A percentile compares a stretch with the other conserved stretches of the same genome.
Conservation (phyloP, 2,797 vertebrate species). For the Xenentodon cancila region DNA sequence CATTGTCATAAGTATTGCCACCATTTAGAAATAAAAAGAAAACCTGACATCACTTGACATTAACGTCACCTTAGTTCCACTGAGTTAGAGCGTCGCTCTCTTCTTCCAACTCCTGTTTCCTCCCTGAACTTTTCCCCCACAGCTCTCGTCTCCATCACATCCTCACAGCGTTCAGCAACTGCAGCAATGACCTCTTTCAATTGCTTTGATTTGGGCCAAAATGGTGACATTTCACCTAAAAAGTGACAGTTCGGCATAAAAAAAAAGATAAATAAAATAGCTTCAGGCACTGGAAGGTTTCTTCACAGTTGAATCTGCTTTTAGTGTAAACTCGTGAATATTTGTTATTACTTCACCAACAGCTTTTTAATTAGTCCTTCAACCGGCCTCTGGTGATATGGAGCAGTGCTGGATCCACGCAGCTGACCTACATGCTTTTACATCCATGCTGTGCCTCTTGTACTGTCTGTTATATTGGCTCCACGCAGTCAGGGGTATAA, state of each 20-base stretch:
- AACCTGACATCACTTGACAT: conserved; percentile 24
- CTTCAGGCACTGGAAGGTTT: not conserved
- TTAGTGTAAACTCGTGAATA: not conserved
- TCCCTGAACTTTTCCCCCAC: conserved; percentile 14
- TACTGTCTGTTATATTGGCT: not conserved
- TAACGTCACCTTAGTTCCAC: conserved; percentile 20
- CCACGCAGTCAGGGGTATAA: not conserved
- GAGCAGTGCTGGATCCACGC: not conserved
- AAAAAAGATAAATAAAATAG: not conserved
- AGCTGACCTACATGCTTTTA: conserved; percentile 35
- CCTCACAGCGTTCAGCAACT: conserved; percentile 30
- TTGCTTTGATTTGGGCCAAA: conserved; percentile 42
- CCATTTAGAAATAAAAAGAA: conserved; percentile 10
- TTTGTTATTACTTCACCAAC: no score
- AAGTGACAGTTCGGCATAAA: conserved; percentile 17
- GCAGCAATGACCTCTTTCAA: conserved; percentile 60
- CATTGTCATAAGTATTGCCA: conserved; percentile 2
- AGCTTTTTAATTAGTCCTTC: not conserved
- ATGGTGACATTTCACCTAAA: conserved; percentile 40
- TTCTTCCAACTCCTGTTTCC: conserved; percentile 12
- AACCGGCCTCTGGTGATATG: conserved; percentile 14
- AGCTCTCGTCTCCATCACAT: conserved; percentile 36
- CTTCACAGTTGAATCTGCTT: not conserved
- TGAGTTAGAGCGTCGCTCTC: conserved; percentile 19
- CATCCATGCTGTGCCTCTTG: conserved; percentile 3